Evolutionary conservation across 37 sponge, comb jelly and placozoan genomes (phyloP), one percentile per base, ranked within the genome.

Genomic region (Eunapius fragilis): DNA sequence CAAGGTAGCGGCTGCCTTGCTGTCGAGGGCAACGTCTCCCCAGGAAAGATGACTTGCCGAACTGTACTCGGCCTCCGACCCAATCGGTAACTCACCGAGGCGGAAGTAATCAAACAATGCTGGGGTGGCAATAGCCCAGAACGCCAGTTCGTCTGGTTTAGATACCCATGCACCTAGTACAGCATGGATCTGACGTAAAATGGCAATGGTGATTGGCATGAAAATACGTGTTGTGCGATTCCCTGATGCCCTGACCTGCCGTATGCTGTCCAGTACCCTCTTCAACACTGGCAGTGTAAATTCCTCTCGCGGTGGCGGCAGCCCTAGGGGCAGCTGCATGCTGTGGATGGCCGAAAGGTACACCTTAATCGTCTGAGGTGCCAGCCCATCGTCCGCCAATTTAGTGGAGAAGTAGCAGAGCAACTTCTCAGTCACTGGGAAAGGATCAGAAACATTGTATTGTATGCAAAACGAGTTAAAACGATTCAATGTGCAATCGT

Each of bases 81-180:
- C 41, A 41, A 41, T 41, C 41, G 75, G 27, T 28, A 78, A 26
- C 77, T 85, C 78, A 1, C 78, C 86, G 17, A 82, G 31, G 48
- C 83, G 83, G 83, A 82, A 82, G 24, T 71, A 82, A 11, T 73
- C 72, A 5, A 72, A 71, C 28, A 82, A 82, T 50, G 47, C 37
- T 26, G 31, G 3, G 41, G 27, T 25, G 71, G 47, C n/a, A 13
- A 82, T 37, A 22, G 83, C 83, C 83, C 83, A 82, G 35, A 75
- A 25, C 32, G 35, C 25, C 35, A 75, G 6, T 9, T 34, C 31
- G 76, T 75, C 47, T 37, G 32, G 12, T 2, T 50, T 6, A 28
- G 22, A 32, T 10, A 31, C 3, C 30, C 24, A 17, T 17, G 31
- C 76, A 26, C 25, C 32, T 25, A 75, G 26, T 31, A 3, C 24